Evolutionary conservation across 92 coral and sea anemone species (phyloP).

Genomic region (Siderastrea siderea): DNA sequence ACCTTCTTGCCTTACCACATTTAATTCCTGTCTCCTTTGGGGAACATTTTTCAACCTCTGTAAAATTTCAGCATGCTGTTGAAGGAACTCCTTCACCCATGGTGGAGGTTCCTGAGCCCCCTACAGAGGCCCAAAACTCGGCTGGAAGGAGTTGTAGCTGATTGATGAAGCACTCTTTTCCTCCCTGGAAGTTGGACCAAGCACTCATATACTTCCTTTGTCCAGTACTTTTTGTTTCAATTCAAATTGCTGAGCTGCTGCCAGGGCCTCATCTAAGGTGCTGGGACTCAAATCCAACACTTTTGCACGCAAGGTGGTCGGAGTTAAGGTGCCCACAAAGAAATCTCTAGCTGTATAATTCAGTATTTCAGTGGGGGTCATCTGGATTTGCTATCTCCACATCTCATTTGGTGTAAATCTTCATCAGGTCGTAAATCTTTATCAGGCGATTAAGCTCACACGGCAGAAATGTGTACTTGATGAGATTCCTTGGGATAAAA

Average conservation of each 20-base stretch:
- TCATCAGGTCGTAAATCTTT: neutral
- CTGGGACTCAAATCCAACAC: conserved; percentile 20
- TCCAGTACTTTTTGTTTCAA: conserved; percentile 8
- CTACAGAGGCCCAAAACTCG: conserved; percentile 19
- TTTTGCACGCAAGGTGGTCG: conserved; percentile 5
- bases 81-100: conserved; percentile 1
- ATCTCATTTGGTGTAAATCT: neutral
- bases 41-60: no score
- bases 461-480: conserved; percentile 1
- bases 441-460: neutral
- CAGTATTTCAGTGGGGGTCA: conserved; percentile 7
- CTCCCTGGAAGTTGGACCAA: conserved; percentile 6
- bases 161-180: neutral
- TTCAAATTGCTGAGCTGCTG: conserved; percentile 27
- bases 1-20: neutral
- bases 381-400: conserved; percentile 44
- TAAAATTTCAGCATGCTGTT: no score
- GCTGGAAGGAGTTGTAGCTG: no score
- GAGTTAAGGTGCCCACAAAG: conserved; percentile 31
- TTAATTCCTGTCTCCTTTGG: neutral
- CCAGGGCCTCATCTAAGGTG: conserved; percentile 30
- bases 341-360: conserved; percentile 35
- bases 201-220: neutral
- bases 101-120: conserved; percentile 4
- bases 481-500: neutral